Percentiles rank a stretch among this genome's conserved stretches.
Evolutionary conservation across 1,140 invertebrate genomes (phyloP).

Genomic region (Drosophila funebris): DNA sequence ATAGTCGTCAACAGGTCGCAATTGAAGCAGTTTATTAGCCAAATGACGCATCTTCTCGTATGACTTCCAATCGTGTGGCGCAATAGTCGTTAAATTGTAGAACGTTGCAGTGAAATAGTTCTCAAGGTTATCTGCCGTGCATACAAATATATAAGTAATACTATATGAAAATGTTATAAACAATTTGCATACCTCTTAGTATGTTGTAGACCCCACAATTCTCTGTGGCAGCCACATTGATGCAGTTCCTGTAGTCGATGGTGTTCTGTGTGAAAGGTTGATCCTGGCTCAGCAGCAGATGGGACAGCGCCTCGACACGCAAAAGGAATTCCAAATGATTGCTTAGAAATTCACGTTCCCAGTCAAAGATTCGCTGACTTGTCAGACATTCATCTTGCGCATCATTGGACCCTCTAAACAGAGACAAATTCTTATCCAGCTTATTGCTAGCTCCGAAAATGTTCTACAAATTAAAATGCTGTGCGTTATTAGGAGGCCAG

Average conservation of each 20-base stretch:
- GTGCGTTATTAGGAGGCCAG: not conserved
- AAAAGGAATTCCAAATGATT: constrained; percentile 95
- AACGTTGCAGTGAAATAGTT: constrained; percentile 97
- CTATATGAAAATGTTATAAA: not conserved
- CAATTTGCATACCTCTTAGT: constrained; percentile 49
- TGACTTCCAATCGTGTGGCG: constrained; percentile 98
- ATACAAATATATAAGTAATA: constrained; percentile 30
- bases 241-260: constrained; percentile 84
- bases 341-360: constrained; percentile 87
- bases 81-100: constrained; percentile 98
- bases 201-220: constrained; percentile 82
- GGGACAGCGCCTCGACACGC: constrained; percentile 94
- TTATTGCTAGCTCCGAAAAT: constrained; percentile 44
- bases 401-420: constrained; percentile 22
- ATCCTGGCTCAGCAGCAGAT: constrained; percentile 90
- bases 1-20: constrained; percentile 94
- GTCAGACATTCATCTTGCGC: not conserved
- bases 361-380: constrained; percentile 20
- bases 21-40: constrained; percentile 92
- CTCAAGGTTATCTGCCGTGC: constrained; percentile 88
- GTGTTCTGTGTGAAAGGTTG: constrained; percentile 65
- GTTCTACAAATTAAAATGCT: constrained; percentile 36
- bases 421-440: constrained; percentile 48
- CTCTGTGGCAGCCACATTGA: constrained; percentile 83
- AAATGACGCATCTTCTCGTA: constrained; percentile 98